These are phyloP conservation scores for Spilosoma lubricipeda DNA, from an alignment of 2,888 invertebrate species.

Conservation along the genomic window DNA sequence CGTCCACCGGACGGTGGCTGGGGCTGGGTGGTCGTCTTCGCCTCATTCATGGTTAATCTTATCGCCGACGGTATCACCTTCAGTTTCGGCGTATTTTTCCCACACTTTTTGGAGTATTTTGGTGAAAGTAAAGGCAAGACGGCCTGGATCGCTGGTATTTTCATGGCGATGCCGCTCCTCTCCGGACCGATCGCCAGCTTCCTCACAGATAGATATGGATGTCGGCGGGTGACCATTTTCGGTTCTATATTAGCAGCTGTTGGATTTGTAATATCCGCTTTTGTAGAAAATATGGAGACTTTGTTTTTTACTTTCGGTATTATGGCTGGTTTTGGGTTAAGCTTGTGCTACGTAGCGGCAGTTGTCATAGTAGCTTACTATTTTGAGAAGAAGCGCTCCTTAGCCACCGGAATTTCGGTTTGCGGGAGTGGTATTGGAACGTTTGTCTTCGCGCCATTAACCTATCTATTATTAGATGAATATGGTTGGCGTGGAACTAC, in stretches of 20 bases:
- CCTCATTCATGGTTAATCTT: slow-evolving; percentile 95
- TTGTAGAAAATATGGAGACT: slow-evolving; percentile 91
- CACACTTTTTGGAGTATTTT: slow-evolving; percentile 94
- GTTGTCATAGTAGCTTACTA: slow-evolving; percentile 96
- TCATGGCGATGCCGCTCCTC: slow-evolving; percentile 96
- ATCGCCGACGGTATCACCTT: slow-evolving; percentile 97
- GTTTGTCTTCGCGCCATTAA: slow-evolving; percentile 93
- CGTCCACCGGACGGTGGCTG: slow-evolving; percentile 95
- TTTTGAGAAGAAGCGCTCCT: slow-evolving; percentile 93
- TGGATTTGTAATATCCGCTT: slow-evolving; percentile 92
- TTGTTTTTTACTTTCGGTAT: slow-evolving; percentile 94
- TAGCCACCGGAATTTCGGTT: slow-evolving; percentile 94
- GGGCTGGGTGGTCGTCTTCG: slow-evolving; percentile 97
- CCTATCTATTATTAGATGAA: slow-evolving; percentile 89
- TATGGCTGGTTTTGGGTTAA: slow-evolving; percentile 93
- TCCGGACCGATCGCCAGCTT: slow-evolving; percentile 95
- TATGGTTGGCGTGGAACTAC: slow-evolving; percentile 95
- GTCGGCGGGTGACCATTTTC: slow-evolving; percentile 91
- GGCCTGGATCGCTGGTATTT: slow-evolving; percentile 95
- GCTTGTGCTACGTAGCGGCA: slow-evolving; percentile 95
- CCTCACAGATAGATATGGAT: slow-evolving; percentile 93
- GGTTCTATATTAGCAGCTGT: slow-evolving; percentile 91
- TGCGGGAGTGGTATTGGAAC: slow-evolving; percentile 96
- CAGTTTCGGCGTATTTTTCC: slow-evolving; percentile 96
- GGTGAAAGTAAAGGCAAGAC: slow-evolving; percentile 94